phyloP scores from a whole-genome alignment of 2,888 invertebrate genomes.

The Drosophila sordidapex region DNA sequence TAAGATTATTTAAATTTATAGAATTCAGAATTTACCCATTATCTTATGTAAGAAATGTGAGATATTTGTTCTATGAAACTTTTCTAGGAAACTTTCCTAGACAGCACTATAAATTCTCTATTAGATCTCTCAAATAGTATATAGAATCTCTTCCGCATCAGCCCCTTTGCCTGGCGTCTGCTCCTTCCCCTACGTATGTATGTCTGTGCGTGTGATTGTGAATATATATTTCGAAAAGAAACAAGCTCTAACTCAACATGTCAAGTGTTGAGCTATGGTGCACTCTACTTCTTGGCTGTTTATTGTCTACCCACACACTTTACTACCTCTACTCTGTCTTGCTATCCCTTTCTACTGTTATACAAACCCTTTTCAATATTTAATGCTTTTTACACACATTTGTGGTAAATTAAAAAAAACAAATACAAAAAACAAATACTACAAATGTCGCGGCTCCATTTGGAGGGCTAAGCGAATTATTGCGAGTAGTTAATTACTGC shows the following conservation, averaged over 20 bases:
- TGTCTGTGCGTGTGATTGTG: conserved; percentile 56
- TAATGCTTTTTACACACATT: conserved; percentile 59
- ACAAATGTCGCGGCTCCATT: conserved; percentile 29
- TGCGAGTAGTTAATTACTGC: conserved; percentile 47
- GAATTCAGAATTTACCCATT: not conserved
- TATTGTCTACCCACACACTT: conserved; percentile 27
- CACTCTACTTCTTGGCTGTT: conserved; percentile 21
- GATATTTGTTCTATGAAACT: not conserved
- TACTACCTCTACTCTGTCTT: conserved; percentile 28
- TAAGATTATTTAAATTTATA: not conserved
- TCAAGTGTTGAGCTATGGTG: conserved; percentile 10
- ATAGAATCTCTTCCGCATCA: not conserved
- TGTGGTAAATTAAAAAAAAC: conserved; percentile 6
- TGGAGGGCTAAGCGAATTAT: conserved; percentile 38
- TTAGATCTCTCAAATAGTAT: not conserved
- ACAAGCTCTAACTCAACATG: not conserved
- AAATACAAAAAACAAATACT: not conserved
- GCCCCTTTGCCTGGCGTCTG: conserved; percentile 8
- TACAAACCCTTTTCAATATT: conserved; percentile 46
- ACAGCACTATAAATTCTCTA: not conserved
- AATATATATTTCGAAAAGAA: conserved; percentile 38
- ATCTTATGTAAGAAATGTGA: not conserved
- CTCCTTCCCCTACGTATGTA: conserved; percentile 15
- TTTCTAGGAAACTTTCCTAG: too few relatives aligned
- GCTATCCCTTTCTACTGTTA: conserved; percentile 43